Evolutionary conservation across 2,113 vertebrate species (phyloP).

Genomic region (Pachypanchax playfairii): DNA sequence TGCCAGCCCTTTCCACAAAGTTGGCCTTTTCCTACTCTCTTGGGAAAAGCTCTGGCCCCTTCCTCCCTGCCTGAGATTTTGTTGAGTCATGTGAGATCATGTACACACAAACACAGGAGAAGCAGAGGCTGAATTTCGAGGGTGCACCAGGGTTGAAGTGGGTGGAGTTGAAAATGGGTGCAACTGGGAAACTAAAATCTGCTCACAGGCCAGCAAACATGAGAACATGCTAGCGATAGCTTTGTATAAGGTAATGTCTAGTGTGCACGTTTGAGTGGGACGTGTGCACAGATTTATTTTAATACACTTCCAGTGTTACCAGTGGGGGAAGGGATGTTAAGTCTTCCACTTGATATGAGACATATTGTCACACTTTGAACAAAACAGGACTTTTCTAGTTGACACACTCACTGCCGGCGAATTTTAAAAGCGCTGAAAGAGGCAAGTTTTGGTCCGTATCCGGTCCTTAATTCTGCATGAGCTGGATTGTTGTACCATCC

Average conservation of each 20-base stretch:
- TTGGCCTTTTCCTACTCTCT: slow-evolving; percentile 80
- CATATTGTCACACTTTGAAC: slow-evolving; percentile 63
- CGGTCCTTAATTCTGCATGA: slow-evolving; percentile 68
- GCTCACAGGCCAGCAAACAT: slow-evolving; percentile 82
- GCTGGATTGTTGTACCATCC: slow-evolving; percentile 29
- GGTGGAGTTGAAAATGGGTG: slow-evolving; percentile 52
- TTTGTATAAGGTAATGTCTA: slow-evolving; percentile 98
- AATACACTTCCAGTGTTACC: slow-evolving; percentile 78
- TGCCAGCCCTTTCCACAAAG: slow-evolving; percentile 88
- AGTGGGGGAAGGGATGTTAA: slow-evolving; percentile 46
- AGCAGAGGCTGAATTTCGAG: slow-evolving; percentile 39
- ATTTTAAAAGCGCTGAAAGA: slow-evolving; percentile 53
- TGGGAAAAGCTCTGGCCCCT: slow-evolving; percentile 82
- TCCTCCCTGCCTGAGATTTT: slow-evolving; percentile 87
- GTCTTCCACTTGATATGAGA: slow-evolving; percentile 43
- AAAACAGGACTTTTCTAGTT: slow-evolving; percentile 57
- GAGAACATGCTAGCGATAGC: slow-evolving; percentile 83
- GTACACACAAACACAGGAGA: slow-evolving; percentile 86
- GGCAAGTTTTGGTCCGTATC: slow-evolving; percentile 66
- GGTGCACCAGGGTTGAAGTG: slow-evolving; percentile 74
- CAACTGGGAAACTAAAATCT: slow-evolving; percentile 76
- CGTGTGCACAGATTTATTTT: slow-evolving; percentile 82
- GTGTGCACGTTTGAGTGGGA: slow-evolving; percentile 84
- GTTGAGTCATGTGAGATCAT: slow-evolving; percentile 98
- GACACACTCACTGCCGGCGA: slow-evolving; percentile 47